Evolutionary conservation across 1,140 invertebrate species (phyloP), one percentile per base, ranked within the genome.

Genomic region (Globodera rostochiensis): DNA sequence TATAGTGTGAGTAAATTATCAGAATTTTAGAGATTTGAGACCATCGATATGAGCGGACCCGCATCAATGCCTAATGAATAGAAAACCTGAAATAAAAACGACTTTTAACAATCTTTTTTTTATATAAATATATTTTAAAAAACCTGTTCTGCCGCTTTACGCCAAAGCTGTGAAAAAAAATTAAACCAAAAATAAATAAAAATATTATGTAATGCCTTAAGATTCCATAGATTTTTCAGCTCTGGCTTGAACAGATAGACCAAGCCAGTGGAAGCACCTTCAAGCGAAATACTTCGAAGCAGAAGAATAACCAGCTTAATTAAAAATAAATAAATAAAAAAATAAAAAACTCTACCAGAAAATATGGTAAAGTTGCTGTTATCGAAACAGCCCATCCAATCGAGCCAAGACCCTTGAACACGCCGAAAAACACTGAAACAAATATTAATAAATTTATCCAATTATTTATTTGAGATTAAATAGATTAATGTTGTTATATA

Each of bases 381-480:
- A 89, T 67, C 25, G 85, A 84, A 19, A 89, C 88, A 3, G 87
- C 88, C 85, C 87, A 89, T 57, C 88, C 87, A 73, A 88, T 88
- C 0, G 87, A 88, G 36, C 87, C 87, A 25, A 88, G 84, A 13
- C 87, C 87, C 77, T 88, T 88, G 78, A 88, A 88, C 4, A 88
- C 87, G 13, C 87, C 87, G 66, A 88, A 87, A 73, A 88, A 88
- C 6, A 89, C 88, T n/a, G 86, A 80, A 69, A 78, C 11, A 47
- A n/a, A 6, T 0, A 64, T 25, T 8, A 21, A 13, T 25, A 19
- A 36, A 19, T n/a, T 4, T 53, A 53, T 19, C 5, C 5, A 47
- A 50, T 36, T 36, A 36, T 36, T 36, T 36, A 36, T 36, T 36
- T 36, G 36, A 36, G 36, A 36, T 36, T 36, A 36, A 36, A 36